Percentiles rank a stretch among this genome's conserved stretches.
These are phyloP conservation scores for Pocillopora grandis DNA, from an alignment of 92 coral and sea anemone genomes.

Conservation along the genomic window DNA sequence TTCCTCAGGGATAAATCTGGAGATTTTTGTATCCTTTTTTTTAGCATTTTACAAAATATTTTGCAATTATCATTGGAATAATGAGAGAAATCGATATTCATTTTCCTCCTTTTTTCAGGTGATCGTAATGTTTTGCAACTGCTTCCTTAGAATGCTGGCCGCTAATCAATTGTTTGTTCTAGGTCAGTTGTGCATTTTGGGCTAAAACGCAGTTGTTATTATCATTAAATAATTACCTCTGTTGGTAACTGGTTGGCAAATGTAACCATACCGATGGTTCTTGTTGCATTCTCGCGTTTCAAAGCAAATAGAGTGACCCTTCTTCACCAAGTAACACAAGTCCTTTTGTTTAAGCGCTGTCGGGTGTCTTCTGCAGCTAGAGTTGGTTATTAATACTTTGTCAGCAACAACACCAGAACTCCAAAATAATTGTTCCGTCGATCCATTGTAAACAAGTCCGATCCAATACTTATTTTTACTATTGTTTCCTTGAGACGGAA, in stretches of 20 bases:
- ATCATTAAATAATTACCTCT: neutral
- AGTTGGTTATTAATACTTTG: neutral
- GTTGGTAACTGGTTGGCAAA: neutral
- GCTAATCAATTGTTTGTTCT: too few species aligned
- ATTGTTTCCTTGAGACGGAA: neutral
- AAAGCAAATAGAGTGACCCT: neutral
- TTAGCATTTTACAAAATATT: too few species aligned
- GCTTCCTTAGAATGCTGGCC: too few species aligned
- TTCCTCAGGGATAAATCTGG: too few species aligned
- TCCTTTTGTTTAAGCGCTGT: too few species aligned
- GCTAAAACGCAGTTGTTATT: too few species aligned
- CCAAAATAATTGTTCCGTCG: constrained; percentile 9
- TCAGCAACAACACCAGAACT: constrained; percentile 10
- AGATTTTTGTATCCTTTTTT: too few species aligned
- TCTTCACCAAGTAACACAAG: constrained; percentile 7
- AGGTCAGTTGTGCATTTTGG: too few species aligned
- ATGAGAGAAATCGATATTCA: too few species aligned
- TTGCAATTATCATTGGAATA: too few species aligned
- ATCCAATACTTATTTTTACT: constrained; percentile 5
- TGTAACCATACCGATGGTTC: neutral
- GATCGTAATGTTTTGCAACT: too few species aligned
- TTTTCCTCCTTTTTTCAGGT: too few species aligned
- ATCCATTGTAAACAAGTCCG: constrained; percentile 7
- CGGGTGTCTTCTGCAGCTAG: neutral
- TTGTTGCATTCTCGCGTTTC: neutral